Evolutionary conservation across 2,797 vertebrate genomes (phyloP).

Genomic region (Allobates femoralis): DNA sequence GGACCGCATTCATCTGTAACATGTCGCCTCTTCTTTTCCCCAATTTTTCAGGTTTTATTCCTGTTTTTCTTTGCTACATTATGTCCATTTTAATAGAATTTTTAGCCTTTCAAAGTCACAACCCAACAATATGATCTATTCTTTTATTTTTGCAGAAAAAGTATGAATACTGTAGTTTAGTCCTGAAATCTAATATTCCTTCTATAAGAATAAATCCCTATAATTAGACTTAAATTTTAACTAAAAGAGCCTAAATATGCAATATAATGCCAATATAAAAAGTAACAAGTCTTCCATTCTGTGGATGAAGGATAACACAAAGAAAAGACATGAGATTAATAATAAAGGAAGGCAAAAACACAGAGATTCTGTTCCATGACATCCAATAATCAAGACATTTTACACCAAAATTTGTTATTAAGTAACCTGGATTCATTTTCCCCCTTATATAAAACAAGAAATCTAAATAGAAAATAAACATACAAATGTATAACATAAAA

Average conservation of each 20-base stretch:
- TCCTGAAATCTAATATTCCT: conserved; percentile 38
- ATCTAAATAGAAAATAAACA: not conserved
- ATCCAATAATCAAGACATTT: not conserved
- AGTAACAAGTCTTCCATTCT: conserved; percentile 31
- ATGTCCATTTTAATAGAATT: conserved; percentile 74
- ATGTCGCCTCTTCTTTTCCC: not conserved
- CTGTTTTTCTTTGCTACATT: conserved; percentile 53
- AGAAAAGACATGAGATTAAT: not conserved
- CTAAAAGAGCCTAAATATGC: conserved; percentile 46
- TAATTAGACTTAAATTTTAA: conserved; percentile 31
- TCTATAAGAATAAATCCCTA: not conserved
- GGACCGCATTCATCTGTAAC: conserved; percentile 60
- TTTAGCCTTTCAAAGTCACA: conserved; percentile 59
- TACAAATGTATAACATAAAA: not conserved
- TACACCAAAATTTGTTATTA: not conserved
- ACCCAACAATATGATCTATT: conserved; percentile 36
- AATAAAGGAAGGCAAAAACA: not conserved
- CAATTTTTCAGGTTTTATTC: not conserved
- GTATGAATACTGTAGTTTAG: conserved; percentile 20
- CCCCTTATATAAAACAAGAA: not conserved
- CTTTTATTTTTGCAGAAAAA: conserved; percentile 47
- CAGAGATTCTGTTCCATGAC: not conserved
- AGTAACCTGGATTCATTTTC: not conserved
- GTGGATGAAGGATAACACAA: not conserved
- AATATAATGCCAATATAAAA: conserved; percentile 35